phyloP scores from a whole-genome alignment of 2,888 invertebrate species.

The Pecten maximus region DNA sequence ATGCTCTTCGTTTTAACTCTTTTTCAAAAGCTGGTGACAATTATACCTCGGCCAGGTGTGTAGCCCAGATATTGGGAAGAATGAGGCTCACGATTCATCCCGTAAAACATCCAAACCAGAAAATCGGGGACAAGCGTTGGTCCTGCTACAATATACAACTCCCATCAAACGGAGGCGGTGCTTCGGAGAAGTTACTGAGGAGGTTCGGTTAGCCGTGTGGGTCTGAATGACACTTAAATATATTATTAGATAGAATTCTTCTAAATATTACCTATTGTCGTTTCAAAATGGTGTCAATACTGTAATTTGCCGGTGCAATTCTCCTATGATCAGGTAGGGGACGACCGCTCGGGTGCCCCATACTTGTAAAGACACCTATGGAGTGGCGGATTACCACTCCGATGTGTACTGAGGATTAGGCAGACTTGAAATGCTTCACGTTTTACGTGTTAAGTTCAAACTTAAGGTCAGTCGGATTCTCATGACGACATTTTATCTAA shows the following conservation, averaged over 20 bases:
- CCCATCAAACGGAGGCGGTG: too few species aligned
- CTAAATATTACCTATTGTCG: neutral
- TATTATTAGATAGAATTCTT: neutral
- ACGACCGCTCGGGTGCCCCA: neutral
- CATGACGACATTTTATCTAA: constrained; percentile 25
- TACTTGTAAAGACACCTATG: constrained; percentile 21
- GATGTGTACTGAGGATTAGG: neutral
- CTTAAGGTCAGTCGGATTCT: neutral
- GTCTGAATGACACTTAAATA: too few species aligned
- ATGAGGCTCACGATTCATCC: neutral
- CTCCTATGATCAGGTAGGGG: neutral
- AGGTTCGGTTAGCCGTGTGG: too few species aligned
- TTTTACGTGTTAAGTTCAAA: constrained; percentile 24
- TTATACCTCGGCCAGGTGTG: neutral
- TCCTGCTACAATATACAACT: neutral
- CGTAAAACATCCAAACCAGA: neutral
- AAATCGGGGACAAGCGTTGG: neutral
- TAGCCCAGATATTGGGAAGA: neutral
- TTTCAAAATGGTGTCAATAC: too few species aligned
- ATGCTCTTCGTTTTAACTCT: constrained; percentile 14
- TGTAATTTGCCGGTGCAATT: neutral
- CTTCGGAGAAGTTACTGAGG: too few species aligned
- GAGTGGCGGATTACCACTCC: constrained; percentile 19
- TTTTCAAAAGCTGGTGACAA: neutral
- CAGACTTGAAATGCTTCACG: neutral